Base-by-base conservation (phyloP, 2,797 vertebrate genomes). In the Pelobates cultripes region DNA sequence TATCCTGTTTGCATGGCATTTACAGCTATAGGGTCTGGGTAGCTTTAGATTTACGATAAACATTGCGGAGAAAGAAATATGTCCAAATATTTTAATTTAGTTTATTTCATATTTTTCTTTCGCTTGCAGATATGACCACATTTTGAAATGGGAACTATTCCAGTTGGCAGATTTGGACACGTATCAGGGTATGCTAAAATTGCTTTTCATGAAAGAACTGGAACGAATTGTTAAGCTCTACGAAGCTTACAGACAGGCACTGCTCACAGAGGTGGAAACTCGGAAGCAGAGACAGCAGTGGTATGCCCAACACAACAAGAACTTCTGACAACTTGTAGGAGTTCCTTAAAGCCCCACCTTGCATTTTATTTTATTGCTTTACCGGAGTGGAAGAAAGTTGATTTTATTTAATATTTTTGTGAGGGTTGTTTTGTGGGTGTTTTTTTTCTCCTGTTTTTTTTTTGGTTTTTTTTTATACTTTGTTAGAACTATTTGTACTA, bases 121-220 rank as follows among this genome's bases (percentile, higher is more conserved):
- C 85, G 3, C 82, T 70, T 44, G 80, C 91, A 99, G 98, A 89
- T 99, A 99, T 3, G 98, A 99, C 89, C 97, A 99, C 93, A 99
- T 99, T 89, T 88, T 99, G 83, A 99, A 99, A 91, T 99, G 98
- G 98, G 98, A 98, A 90, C 91, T 99, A 87, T 99, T 99, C 93
- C 98, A 99, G 92, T 92, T 99, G 89, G 97, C 97, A 0, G 98
- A 99, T 91, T 86, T 99, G 93, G 98, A 99, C 90, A 99, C 97
- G 0, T 99, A 99, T 89, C 98, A 99, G 94, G 97, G 97, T 7
- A 99, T 99, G 97, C 91, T 99, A 86, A 99, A 99, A 93, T 93
- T 99, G 92, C 96, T 99, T 68, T 99, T 99, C 92, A 99, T 99
- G 98, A 99, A 99, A 90, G 98, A 99, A 92, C 94, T 99, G 93